Base-by-base conservation (phyloP, 1,140 invertebrate species). In the Charaxes varanes region DNA sequence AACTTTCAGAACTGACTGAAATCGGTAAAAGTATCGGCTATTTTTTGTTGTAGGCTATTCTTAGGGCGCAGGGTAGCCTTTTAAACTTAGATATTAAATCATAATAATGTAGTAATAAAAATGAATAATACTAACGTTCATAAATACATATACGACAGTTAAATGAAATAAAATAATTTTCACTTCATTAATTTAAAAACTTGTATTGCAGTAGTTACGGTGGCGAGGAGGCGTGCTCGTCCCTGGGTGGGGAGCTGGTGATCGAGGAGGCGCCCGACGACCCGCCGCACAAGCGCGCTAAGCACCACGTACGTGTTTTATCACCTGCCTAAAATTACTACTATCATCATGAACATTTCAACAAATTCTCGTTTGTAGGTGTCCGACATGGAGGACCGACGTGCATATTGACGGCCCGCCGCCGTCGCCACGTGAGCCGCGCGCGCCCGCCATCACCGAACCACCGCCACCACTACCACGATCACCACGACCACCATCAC, bases 201-300 rank as follows among this genome's bases (percentile, higher is more conserved):
- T n/a, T n/a, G n/a, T n/a, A n/a, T n/a, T 17, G 2, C 26, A 47
- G 44, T 15, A 62, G 69, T 8, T 62, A 78, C 74, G 45, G 67
- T 48, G 60, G 64, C 18, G 74, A 72, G 28, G 72, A 70, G 35
- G 63, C 58, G 11, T 69, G 68, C 40, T 49, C 44, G 27, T 59
- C 68, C 33, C 53, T 76, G 30, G 76, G 71, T 24, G 70, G 67
- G 18, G 81, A 83, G 53, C 71, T 84, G 22, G 70, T 82, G 8
- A 77, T 83, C 47, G 78, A 84, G 61, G 74, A 77, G 35, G 61
- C 66, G 42, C 72, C 76, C 12, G 59, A 61, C 47, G 62, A 70
- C 28, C 64, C 74, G 24, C 73, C 76, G 34, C 68, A 62, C 51
- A 74, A 78, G 62, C 58, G 71, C 3, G 31, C 54, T 27, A 56